phyloP scores from a whole-genome alignment of 2,113 vertebrate genomes.

The Scopus umbretta region DNA sequence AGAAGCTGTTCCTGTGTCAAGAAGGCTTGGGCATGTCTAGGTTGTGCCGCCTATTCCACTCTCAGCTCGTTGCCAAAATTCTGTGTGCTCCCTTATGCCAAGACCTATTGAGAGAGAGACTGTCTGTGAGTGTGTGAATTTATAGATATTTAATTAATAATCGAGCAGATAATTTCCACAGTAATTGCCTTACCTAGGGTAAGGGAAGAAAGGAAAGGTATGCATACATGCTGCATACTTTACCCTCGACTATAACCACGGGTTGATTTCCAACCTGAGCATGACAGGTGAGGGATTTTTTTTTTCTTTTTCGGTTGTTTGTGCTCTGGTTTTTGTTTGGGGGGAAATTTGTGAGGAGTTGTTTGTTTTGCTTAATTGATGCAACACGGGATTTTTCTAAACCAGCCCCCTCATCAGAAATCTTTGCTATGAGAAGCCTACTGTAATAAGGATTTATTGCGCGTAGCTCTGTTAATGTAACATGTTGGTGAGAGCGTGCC shows the following conservation, averaged over 20 bases:
- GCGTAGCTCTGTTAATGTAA: neutral
- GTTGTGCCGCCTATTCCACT: constrained; percentile 61
- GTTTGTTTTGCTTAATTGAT: constrained; percentile 37
- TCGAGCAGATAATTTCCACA: neutral
- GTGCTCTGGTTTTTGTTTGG: neutral
- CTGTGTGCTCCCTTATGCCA: constrained; percentile 61
- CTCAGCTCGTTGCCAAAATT: constrained; percentile 49
- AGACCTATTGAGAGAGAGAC: constrained; percentile 56
- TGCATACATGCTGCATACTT: rapidly evolving
- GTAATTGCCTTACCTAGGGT: neutral
- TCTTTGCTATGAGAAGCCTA: constrained; percentile 2
- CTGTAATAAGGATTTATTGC: neutral
- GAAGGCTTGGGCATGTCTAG: constrained; percentile 69
- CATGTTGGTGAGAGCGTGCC: neutral
- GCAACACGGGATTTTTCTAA: constrained; percentile 16
- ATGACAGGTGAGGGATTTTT: neutral
- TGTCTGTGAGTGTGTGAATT: constrained; percentile 55
- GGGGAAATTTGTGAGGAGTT: neutral
- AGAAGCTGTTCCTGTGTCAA: constrained; percentile 77
- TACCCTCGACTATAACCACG: neutral
- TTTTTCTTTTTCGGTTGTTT: neutral
- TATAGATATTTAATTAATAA: constrained; percentile 66
- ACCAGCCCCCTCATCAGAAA: constrained; percentile 15
- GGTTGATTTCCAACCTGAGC: neutral
- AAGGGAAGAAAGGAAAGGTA: neutral